These are phyloP conservation scores for Peromyscus aztecus DNA, from an alignment of 2,797 vertebrate genomes.

Conservation along the genomic window DNA sequence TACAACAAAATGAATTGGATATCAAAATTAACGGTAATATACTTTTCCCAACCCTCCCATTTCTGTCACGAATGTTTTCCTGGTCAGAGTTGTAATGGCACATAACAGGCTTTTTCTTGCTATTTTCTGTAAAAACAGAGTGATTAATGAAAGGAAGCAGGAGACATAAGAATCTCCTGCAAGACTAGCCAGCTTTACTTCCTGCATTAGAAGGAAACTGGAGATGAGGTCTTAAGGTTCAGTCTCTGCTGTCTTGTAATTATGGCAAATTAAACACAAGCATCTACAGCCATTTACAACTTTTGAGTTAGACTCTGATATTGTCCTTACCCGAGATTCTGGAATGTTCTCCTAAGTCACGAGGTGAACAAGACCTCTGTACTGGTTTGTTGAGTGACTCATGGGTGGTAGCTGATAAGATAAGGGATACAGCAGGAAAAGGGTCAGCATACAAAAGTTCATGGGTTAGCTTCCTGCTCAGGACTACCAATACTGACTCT, in stretches of 20 bases:
- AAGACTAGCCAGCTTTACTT: background rate
- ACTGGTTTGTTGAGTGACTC: background rate
- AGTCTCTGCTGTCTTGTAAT: conserved; percentile 61
- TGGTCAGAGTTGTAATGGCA: background rate
- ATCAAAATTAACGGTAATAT: background rate
- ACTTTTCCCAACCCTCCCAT: background rate
- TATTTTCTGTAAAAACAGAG: background rate
- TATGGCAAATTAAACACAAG: conserved; percentile 72
- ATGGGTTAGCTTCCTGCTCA: background rate
- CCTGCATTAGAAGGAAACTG: background rate
- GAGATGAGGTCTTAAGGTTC: background rate
- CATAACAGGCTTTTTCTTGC: background rate
- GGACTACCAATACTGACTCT: background rate
- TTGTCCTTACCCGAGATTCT: background rate
- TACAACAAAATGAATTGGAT: background rate
- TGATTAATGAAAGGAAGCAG: background rate
- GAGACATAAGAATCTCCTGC: background rate
- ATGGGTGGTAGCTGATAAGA: background rate
- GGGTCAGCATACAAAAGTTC: background rate
- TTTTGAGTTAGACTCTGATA: conserved; percentile 64
- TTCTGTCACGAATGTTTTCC: background rate
- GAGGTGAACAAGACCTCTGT: conserved; percentile 45
- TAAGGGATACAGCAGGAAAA: background rate
- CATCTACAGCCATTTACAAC: conserved; percentile 66
- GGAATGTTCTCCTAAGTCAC: background rate